Percentiles rank a stretch among this genome's conserved stretches.
These are phyloP conservation scores for Volucella zonaria DNA, from an alignment of 2,888 invertebrate species.

Conservation along the genomic window DNA sequence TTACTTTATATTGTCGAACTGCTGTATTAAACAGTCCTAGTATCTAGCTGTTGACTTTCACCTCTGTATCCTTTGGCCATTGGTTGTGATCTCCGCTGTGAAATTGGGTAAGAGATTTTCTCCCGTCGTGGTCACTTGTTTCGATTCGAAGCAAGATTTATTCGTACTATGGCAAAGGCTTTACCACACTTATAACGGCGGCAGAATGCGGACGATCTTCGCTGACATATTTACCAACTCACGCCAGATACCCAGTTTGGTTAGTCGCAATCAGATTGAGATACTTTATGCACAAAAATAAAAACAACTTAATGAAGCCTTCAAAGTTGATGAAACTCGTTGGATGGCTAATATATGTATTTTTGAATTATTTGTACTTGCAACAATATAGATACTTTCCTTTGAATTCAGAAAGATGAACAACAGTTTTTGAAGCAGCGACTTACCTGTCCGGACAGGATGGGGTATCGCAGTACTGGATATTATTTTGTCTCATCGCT, in stretches of 20 bases:
- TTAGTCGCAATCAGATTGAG: slow-evolving; percentile 78
- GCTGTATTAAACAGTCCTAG: slow-evolving; percentile 84
- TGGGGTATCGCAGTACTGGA: slow-evolving; percentile 71
- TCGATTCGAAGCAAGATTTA: slow-evolving; percentile 67
- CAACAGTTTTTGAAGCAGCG: slow-evolving; percentile 48
- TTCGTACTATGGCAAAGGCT: slow-evolving; percentile 35
- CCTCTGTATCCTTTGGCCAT: slow-evolving; percentile 83
- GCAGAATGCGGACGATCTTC: slow-evolving; percentile 27
- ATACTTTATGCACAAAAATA: slow-evolving; percentile 76
- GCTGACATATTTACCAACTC: too few species aligned
- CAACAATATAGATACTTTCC: slow-evolving; percentile 52
- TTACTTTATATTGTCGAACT: slow-evolving; percentile 60
- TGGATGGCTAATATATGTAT: slow-evolving; percentile 39
- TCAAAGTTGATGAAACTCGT: too few species aligned
- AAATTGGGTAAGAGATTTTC: slow-evolving; percentile 77
- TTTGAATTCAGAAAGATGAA: background rate
- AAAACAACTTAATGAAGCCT: slow-evolving; percentile 63
- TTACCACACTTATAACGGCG: slow-evolving; percentile 24
- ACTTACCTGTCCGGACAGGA: slow-evolving; percentile 63
- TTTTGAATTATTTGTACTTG: slow-evolving; percentile 28
- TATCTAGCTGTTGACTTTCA: slow-evolving; percentile 85
- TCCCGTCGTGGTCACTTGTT: slow-evolving; percentile 59
- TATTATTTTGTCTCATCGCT: slow-evolving; percentile 70
- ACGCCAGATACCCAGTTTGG: slow-evolving; percentile 74
- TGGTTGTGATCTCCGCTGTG: slow-evolving; percentile 83